These are phyloP conservation scores for Pao palembangensis DNA, from an alignment of 2,113 vertebrate species.

Conservation along the genomic window DNA sequence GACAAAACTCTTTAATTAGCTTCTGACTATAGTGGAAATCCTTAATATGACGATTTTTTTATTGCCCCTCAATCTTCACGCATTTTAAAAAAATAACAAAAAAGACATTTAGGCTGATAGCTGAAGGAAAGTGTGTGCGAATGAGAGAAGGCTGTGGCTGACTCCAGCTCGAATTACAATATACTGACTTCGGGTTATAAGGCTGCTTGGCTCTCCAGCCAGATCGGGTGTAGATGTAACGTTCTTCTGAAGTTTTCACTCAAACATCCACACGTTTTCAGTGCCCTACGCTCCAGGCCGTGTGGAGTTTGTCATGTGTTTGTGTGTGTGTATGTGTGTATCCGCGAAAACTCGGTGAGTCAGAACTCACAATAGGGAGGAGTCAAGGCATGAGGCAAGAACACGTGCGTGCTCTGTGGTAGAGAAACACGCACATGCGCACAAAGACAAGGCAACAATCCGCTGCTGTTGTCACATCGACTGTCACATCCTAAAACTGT, in stretches of 20 bases:
- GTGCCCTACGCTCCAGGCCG: constrained; percentile 25
- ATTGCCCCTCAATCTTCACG: no score
- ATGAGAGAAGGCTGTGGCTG: no score
- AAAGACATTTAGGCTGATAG: no score
- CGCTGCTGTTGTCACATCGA: constrained; percentile 49
- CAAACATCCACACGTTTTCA: constrained; percentile 20
- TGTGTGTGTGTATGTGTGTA: background rate
- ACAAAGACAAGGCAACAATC: constrained; percentile 45
- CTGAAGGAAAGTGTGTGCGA: no score
- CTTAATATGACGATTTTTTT: no score
- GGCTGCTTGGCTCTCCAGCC: no score
- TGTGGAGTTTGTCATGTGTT: constrained; percentile 12
- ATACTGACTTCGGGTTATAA: no score
- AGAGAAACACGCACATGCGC: constrained; percentile 34
- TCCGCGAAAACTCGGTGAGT: constrained; percentile 34
- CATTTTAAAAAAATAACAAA: no score
- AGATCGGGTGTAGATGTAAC: background rate
- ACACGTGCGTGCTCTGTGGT: constrained; percentile 59
- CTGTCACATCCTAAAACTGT: constrained; percentile 46
- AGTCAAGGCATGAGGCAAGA: constrained; percentile 57
- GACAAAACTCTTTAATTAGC: no score
- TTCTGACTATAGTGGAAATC: no score
- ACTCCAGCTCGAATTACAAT: no score
- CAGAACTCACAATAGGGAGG: constrained; percentile 38
- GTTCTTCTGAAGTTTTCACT: background rate